phyloP scores from a whole-genome alignment of 2,888 invertebrate genomes.

The Torymus auratus region DNA sequence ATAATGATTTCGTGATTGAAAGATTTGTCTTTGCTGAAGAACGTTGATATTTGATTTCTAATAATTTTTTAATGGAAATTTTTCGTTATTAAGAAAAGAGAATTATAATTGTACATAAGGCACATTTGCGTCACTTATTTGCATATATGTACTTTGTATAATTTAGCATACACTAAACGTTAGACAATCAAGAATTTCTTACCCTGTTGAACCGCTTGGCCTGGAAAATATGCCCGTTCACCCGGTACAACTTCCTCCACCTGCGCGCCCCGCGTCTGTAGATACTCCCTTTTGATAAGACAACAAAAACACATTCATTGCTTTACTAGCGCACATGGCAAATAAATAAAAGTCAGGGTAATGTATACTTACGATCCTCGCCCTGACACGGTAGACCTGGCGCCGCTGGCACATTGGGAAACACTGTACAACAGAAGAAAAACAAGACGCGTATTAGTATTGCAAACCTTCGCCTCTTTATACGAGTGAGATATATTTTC shows the following conservation, averaged over 20 bases:
- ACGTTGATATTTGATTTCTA: no score
- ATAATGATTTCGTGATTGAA: no score
- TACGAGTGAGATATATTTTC: no score
- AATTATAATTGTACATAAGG: no score
- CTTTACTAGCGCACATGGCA: background rate
- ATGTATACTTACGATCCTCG: slow-evolving; percentile 92
- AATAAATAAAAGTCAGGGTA: background rate
- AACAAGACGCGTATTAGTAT: background rate
- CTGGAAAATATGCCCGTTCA: slow-evolving; percentile 99
- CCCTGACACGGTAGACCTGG: slow-evolving; percentile 99
- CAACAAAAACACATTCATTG: slow-evolving; percentile 20
- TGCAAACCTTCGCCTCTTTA: no score
- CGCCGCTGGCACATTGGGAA: slow-evolving; percentile 97
- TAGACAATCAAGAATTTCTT: slow-evolving; percentile 73
- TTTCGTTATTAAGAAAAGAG: no score
- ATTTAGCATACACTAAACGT: no score
- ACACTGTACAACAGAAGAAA: slow-evolving; percentile 84
- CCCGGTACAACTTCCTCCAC: slow-evolving; percentile 98
- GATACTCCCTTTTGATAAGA: slow-evolving; percentile 88
- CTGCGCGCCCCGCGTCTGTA: slow-evolving; percentile 98
- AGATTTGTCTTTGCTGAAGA: no score
- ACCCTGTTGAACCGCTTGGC: slow-evolving; percentile 98
- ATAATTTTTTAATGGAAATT: no score
- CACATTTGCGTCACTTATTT: no score
- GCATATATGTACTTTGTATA: no score